Percentiles rank a stretch among this genome's conserved stretches.
phyloP scores from a whole-genome alignment of 2,797 vertebrate species.

The Alcedo quadribrachys region DNA sequence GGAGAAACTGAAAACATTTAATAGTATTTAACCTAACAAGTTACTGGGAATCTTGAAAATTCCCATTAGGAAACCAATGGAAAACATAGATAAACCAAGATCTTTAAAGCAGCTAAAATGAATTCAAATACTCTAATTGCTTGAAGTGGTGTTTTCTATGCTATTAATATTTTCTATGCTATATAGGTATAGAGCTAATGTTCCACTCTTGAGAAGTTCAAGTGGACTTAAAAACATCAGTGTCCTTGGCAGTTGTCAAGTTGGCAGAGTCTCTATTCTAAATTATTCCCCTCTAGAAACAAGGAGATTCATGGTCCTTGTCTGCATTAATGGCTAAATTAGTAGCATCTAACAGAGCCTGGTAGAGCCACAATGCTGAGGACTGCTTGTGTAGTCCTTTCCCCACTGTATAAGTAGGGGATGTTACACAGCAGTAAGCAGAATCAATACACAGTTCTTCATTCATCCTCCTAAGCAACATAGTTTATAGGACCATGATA shows the following conservation, averaged over 20 bases:
- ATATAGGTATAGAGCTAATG: not conserved
- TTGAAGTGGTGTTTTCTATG: not conserved
- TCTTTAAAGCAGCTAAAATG: slow-evolving; percentile 9
- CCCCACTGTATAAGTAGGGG: fast-evolving
- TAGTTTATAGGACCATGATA: not conserved
- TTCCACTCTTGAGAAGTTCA: not conserved
- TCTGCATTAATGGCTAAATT: not conserved
- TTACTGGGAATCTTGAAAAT: slow-evolving; percentile 29
- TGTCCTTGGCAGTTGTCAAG: not conserved
- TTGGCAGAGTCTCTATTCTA: not conserved
- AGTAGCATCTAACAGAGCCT: not conserved
- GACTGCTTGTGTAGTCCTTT: not conserved
- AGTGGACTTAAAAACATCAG: not conserved
- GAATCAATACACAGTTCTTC: not conserved
- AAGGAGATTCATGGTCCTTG: fast-evolving
- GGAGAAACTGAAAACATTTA: slow-evolving; percentile 55
- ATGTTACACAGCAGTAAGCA: not conserved
- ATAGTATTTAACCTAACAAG: slow-evolving; percentile 26
- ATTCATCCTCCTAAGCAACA: not conserved
- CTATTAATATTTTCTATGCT: not conserved
- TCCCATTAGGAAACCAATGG: slow-evolving; percentile 43
- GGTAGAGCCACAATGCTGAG: fast-evolving
- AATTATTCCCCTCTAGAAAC: not conserved
- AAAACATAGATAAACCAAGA: slow-evolving; percentile 50
- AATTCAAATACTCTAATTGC: slow-evolving; percentile 9